Evolutionary conservation across 2,888 invertebrate genomes (phyloP), one percentile per base, ranked within the genome.

Genomic region (Drosophila meridiana): DNA sequence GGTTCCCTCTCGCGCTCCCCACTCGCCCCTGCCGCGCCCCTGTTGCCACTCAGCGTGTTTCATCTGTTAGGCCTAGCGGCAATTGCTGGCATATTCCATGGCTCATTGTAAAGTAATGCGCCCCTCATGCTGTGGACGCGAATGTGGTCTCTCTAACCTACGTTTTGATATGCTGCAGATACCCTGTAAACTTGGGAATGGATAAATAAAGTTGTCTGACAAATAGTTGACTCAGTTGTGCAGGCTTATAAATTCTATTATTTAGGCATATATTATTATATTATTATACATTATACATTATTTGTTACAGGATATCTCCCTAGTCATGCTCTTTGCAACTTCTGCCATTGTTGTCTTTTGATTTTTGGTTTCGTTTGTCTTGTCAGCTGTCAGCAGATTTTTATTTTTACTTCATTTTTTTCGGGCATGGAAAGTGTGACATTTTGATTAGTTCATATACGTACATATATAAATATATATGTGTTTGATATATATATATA

Each of bases 391-490:
- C 90, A 89, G 88, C 86, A 73, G 73, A 80, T 77, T 73, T 70
- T 58, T 59, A 43, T 66, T 42, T 40, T 38, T 47, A 52, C 52
- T 68, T 79, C 50, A 32, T 69, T 71, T 68, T 69, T 71, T 80
- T 72, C 60, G 60, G 75, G 76, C 73, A 73, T 87, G 86, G 88
- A 87, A 89, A 86, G 86, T 86, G 90, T 88, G 86, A 87, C 86
- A 76, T 79, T 90, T 87, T 88, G 89, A 87, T 87, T 85, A 87
- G 88, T 89, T 81, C 67, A 83, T 73, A 73, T 30, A 48, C 14
- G 28, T 47, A 28, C 28, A 26, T 47, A 13, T 8, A 8, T 20
- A 8, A 42, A 26, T 53, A 13, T 36, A 13, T 36, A 32, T 9
- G n/a, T 34, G 20, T 11, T 5, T 32, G 9, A n/a, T 50, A n/a